A percentile compares a stretch with the other conserved stretches of the same genome.
Evolutionary conservation across 2,888 invertebrate species (phyloP).

Genomic region (Trissoscelio sp.): DNA sequence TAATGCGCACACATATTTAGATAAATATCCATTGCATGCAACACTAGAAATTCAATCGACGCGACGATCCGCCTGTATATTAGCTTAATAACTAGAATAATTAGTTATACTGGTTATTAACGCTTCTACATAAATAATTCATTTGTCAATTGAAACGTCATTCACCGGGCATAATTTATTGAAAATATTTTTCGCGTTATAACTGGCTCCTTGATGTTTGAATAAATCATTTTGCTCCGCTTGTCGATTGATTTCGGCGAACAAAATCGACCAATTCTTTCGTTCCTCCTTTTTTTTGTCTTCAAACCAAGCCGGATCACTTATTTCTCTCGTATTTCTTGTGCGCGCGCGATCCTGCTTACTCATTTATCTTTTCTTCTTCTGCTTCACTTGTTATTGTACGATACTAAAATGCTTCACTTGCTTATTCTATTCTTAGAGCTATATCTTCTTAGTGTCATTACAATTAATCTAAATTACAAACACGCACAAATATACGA

Average conservation of each 20-base stretch:
- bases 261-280: conserved; percentile 26
- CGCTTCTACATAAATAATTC: conserved; percentile 43
- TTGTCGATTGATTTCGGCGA: conserved; percentile 17
- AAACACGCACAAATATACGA: conserved; percentile 68
- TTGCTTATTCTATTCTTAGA: conserved; percentile 68
- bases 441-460: conserved; percentile 64
- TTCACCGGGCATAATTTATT: conserved; percentile 17
- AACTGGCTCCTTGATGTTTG: conserved; percentile 33
- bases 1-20: conserved; percentile 14
- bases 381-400: conserved; percentile 50
- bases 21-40: conserved; percentile 33
- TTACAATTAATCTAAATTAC: conserved; percentile 70
- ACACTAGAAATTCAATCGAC: conserved; percentile 36
- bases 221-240: conserved; percentile 32
- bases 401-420: conserved; percentile 63
- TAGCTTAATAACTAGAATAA: conserved; percentile 34
- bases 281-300: background rate
- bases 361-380: conserved; percentile 37
- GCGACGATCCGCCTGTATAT: conserved; percentile 4
- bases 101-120: conserved; percentile 39
- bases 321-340: conserved; percentile 18
- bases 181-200: conserved; percentile 46
- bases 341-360: conserved; percentile 14
- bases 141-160: conserved; percentile 54
- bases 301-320: background rate